phyloP scores from a whole-genome alignment of 2,888 invertebrate species.

The Anthrax anthrax region DNA sequence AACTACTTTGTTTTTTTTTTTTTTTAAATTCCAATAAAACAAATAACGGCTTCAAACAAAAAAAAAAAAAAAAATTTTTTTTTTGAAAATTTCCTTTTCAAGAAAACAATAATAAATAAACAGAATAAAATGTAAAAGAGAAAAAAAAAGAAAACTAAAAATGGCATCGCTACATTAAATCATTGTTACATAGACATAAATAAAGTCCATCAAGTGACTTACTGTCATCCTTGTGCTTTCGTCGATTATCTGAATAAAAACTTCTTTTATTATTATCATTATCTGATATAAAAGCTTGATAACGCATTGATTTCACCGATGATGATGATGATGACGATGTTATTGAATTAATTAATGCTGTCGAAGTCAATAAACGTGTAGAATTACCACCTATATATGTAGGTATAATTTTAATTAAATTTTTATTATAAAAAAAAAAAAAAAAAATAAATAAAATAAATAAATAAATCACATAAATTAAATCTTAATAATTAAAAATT shows the following conservation, averaged over 20 bases:
- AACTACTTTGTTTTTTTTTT: no score
- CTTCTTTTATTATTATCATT: conserved; percentile 31
- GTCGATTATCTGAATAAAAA: conserved; percentile 38
- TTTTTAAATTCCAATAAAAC: no score
- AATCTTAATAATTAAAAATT: no score
- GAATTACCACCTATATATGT: background rate
- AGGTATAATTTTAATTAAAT: no score
- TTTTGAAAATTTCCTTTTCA: no score
- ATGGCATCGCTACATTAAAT: background rate
- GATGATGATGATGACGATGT: background rate
- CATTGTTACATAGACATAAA: background rate
- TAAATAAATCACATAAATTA: no score
- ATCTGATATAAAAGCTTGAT: conserved; percentile 1
- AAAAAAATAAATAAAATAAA: no score
- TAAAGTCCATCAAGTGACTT: conserved; percentile 32
- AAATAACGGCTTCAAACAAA: conserved; percentile 1
- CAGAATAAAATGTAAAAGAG: conserved; percentile 1
- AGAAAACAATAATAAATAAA: background rate
- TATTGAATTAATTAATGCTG: no score
- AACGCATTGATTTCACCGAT: background rate
- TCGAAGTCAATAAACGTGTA: background rate
- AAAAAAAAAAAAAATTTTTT: background rate
- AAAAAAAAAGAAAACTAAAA: background rate
- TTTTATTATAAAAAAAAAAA: no score
- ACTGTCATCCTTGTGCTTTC: conserved; percentile 51